Percentiles rank a stretch among this genome's conserved stretches.
These are phyloP conservation scores for Lasius platythorax DNA, from an alignment of 2,888 invertebrate genomes.

Conservation along the genomic window DNA sequence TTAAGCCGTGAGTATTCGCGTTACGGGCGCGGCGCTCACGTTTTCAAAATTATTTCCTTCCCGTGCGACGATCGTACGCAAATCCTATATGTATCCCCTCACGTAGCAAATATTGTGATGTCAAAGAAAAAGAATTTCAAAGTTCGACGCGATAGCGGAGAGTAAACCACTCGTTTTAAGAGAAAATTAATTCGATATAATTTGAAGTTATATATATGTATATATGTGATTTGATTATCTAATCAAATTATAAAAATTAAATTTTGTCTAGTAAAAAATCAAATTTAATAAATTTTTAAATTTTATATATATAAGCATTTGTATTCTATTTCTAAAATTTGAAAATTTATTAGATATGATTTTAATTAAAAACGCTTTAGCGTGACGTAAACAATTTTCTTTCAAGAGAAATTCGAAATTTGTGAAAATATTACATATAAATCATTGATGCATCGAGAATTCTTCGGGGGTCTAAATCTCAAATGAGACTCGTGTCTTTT, in stretches of 20 bases:
- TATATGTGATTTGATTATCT: not conserved
- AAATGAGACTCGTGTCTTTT: not conserved
- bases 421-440: not conserved
- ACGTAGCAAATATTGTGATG: not conserved
- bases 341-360: no score
- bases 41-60: constrained; percentile 27
- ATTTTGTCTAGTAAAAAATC: not conserved
- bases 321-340: no score
- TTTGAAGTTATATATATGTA: not conserved
- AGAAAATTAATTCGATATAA: not conserved
- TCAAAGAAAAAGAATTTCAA: not conserved
- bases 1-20: constrained; percentile 28
- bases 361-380: no score
- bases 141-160: not conserved
- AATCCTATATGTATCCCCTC: not conserved
- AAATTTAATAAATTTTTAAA: not conserved
- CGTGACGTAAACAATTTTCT: no score
- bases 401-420: no score
- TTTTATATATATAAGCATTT: not conserved
- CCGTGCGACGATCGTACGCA: not conserved
- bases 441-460: not conserved
- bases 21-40: not conserved
- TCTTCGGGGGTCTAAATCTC: not conserved
- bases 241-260: not conserved
- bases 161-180: not conserved